Evolutionary conservation across 2,113 vertebrate species (phyloP).

Genomic region (Albula goreensis): DNA sequence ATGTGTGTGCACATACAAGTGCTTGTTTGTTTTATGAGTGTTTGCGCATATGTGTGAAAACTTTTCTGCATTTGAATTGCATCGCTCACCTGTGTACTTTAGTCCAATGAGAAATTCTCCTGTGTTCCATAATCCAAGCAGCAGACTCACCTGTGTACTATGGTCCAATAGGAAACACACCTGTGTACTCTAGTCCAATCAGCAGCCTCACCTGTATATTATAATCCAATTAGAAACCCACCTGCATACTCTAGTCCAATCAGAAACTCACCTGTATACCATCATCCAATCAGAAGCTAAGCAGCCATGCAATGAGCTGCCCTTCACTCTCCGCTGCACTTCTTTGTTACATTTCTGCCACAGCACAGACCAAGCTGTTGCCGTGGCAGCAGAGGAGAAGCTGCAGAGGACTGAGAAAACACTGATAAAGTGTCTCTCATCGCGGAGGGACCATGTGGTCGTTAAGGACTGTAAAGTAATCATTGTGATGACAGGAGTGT

Average conservation of each 20-base stretch:
- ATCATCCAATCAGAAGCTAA: neutral
- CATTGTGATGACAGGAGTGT: constrained; percentile 8
- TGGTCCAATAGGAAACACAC: no score
- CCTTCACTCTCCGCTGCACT: neutral
- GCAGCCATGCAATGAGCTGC: no score
- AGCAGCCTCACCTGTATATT: no score
- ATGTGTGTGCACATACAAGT: no score
- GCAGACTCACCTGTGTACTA: no score
- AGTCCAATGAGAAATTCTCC: no score
- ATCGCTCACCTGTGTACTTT: no score
- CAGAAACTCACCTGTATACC: neutral
- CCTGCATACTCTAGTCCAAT: neutral
- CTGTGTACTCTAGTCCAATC: neutral
- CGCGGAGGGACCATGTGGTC: constrained; percentile 15
- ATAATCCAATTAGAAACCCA: no score
- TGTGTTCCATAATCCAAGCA: no score
- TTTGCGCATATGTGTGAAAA: no score
- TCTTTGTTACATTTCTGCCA: neutral
- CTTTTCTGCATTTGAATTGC: no score
- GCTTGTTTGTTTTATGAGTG: no score
- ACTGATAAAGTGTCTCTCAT: constrained; percentile 32
- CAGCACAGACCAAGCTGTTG: constrained; percentile 30
- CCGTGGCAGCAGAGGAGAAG: constrained; percentile 26
- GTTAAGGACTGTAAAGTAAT: constrained; percentile 36
- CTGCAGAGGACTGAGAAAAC: constrained; percentile 39